Conservation (phyloP, 2,888 invertebrate genomes). For the Machimus rusticus region DNA sequence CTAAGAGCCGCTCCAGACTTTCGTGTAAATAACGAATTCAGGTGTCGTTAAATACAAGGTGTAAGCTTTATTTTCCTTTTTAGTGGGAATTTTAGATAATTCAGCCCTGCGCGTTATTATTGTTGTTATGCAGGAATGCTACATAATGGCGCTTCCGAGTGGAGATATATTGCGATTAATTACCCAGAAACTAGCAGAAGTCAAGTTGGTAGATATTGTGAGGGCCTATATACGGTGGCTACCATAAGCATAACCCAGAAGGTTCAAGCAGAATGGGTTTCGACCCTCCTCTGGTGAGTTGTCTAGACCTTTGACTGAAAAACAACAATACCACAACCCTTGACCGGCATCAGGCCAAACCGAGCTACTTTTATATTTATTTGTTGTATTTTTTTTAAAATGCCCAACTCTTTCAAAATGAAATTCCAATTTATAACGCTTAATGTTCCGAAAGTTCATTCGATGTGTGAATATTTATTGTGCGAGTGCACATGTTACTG, state of each 20-base stretch:
- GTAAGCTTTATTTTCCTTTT: constrained; percentile 38
- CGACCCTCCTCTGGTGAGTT: background rate
- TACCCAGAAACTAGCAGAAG: constrained; percentile 18
- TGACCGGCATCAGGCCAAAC: background rate
- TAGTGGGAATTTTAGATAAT: constrained; percentile 32
- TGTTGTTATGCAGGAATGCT: constrained; percentile 9
- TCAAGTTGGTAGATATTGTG: background rate
- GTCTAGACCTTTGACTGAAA: constrained; percentile 11
- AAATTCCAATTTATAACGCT: constrained; percentile 25
- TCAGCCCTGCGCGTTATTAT: constrained; percentile 20
- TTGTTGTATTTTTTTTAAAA: background rate
- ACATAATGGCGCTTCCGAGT: background rate
- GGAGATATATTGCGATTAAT: constrained; percentile 27
- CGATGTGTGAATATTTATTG: constrained; percentile 34
- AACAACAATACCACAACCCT: background rate
- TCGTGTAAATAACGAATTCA: constrained; percentile 40
- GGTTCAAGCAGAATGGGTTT: background rate
- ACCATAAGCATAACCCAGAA: background rate
- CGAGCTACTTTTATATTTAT: background rate
- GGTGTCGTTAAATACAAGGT: constrained; percentile 39
- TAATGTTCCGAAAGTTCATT: constrained; percentile 33
- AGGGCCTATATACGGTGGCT: background rate
- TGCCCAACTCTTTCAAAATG: background rate
- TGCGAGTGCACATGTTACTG: constrained; percentile 30
- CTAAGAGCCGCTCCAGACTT: constrained; percentile 34